Conservation (phyloP, 2,888 invertebrate genomes). For the Drosophila percnosoma region DNA sequence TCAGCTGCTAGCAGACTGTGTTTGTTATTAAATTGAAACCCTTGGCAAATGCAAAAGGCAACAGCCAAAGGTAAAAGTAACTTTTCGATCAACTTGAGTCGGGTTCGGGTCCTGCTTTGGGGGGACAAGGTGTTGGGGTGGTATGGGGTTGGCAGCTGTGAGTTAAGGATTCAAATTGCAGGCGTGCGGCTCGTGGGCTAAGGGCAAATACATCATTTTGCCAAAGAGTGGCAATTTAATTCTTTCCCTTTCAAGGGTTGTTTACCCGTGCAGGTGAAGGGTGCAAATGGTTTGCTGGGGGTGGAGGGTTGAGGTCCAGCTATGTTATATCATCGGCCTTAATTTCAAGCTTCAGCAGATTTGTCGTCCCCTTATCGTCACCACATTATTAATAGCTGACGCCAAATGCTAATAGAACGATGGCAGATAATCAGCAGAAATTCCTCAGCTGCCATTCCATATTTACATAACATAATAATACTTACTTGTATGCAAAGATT, state of each 20-base stretch:
- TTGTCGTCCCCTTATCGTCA: slow-evolving; percentile 41
- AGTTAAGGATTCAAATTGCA: slow-evolving; percentile 41
- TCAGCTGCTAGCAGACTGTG: slow-evolving; percentile 41
- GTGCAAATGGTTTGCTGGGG: background rate
- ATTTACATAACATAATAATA: background rate
- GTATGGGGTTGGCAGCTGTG: slow-evolving; percentile 32
- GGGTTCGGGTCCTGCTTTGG: slow-evolving; percentile 44
- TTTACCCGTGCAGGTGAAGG: background rate
- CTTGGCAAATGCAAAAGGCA: slow-evolving; percentile 47
- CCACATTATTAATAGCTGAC: slow-evolving; percentile 41
- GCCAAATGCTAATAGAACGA: slow-evolving; percentile 17
- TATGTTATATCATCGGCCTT: slow-evolving; percentile 26
- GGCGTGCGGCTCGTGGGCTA: background rate
- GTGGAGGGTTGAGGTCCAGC: background rate
- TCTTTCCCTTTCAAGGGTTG: slow-evolving; percentile 41
- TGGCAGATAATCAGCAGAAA: background rate
- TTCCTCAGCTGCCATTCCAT: background rate
- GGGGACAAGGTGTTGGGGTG: background rate
- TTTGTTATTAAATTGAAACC: slow-evolving; percentile 64
- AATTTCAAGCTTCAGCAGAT: slow-evolving; percentile 55
- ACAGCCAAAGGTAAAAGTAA: slow-evolving; percentile 57
- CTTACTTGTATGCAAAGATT: background rate
- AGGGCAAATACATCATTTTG: slow-evolving; percentile 57
- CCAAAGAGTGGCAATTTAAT: slow-evolving; percentile 47
- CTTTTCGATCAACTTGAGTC: slow-evolving; percentile 78